These are phyloP conservation scores for Neogobius melanostomus DNA, from an alignment of 2,113 vertebrate species.

Conservation along the genomic window DNA sequence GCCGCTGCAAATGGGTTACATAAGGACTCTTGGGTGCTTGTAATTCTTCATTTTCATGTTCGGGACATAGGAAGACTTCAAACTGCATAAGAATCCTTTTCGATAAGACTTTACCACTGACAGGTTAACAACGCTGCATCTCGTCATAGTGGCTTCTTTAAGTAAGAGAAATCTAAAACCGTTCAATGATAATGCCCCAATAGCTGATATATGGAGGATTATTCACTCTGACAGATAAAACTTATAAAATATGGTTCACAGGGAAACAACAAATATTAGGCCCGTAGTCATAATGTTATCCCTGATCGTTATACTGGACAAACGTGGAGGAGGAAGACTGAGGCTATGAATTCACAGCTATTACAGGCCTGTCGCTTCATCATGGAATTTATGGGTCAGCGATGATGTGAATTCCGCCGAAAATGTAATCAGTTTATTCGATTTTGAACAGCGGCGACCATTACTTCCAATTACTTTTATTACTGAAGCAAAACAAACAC, in stretches of 20 bases:
- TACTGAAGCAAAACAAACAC: constrained; percentile 29
- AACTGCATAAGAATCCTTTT: not conserved
- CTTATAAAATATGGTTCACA: no score
- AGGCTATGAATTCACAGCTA: constrained; percentile 1
- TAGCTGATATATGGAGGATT: no score
- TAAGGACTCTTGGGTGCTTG: constrained; percentile 9
- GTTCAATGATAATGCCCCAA: no score
- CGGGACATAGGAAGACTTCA: not conserved
- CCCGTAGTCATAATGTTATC: not conserved
- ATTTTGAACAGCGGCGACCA: constrained; percentile 25
- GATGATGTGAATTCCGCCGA: constrained; percentile 34
- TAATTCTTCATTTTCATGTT: constrained; percentile 1
- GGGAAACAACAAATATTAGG: not conserved
- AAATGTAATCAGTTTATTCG: constrained; percentile 23
- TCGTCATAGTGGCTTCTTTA: no score
- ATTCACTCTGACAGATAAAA: no score
- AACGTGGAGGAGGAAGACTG: not conserved
- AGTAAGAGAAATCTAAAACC: no score
- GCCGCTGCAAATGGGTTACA: constrained; percentile 3
- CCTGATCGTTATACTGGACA: not conserved
- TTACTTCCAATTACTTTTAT: constrained; percentile 23
- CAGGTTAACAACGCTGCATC: not conserved
- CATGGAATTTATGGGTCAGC: constrained; percentile 15
- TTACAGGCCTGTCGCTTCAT: constrained; percentile 15
- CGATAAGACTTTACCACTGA: not conserved